These are phyloP conservation scores for Alosa alosa DNA, from an alignment of 2,113 vertebrate genomes.

Conservation along the genomic window DNA sequence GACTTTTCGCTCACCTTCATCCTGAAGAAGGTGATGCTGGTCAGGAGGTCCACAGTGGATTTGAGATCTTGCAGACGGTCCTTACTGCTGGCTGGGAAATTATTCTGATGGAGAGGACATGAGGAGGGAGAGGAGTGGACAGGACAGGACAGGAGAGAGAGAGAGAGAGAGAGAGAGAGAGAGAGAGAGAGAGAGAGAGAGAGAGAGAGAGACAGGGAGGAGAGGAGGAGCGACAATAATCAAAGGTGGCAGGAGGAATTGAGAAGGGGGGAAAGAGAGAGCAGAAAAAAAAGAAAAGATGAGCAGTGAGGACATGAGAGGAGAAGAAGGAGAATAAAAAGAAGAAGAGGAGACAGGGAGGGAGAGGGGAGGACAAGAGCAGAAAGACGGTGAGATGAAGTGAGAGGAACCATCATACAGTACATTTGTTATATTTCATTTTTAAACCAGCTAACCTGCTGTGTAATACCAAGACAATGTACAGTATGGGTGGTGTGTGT, in stretches of 20 bases:
- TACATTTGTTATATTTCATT: no score
- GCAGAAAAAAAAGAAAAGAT: no score
- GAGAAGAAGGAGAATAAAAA: no score
- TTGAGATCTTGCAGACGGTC: conserved; percentile 94
- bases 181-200: no score
- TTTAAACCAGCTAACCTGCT: background rate
- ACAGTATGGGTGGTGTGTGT: background rate
- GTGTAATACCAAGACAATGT: background rate
- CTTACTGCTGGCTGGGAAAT: conserved; percentile 92
- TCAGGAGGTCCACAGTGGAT: conserved; percentile 95
- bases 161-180: background rate
- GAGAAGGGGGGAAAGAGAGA: no score
- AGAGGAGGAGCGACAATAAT: background rate
- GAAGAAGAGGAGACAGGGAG: no score
- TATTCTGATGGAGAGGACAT: conserved; percentile 76
- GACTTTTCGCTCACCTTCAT: conserved; percentile 83
- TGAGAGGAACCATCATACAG: no score
- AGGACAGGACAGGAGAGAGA: background rate
- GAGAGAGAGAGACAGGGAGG: no score
- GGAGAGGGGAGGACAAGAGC: no score
- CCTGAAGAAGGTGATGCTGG: conserved; percentile 98
- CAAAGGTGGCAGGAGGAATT: no score
- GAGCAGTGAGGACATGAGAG: no score
- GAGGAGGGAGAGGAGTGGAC: background rate
- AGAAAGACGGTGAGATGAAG: no score